Percentiles rank a stretch among this genome's conserved stretches.
These are phyloP conservation scores for Plectrocnemia conspersa DNA, from an alignment of 1,140 invertebrate species.

Conservation along the genomic window DNA sequence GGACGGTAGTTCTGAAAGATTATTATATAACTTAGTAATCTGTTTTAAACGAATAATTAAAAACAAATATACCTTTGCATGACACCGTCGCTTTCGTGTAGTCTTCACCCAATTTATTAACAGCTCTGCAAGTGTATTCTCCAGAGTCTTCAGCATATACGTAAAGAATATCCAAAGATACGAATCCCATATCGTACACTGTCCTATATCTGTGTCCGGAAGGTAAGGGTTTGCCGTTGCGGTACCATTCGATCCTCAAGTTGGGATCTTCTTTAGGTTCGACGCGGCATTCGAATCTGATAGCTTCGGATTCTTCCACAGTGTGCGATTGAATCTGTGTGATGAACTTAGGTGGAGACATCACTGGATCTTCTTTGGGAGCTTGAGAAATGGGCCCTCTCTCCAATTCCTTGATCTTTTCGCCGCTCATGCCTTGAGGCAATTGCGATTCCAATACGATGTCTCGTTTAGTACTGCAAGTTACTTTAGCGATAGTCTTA, in stretches of 20 bases:
- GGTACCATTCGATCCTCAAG: slow-evolving; percentile 87
- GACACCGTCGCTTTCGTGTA: slow-evolving; percentile 77
- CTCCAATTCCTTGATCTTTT: slow-evolving; percentile 90
- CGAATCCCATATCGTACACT: slow-evolving; percentile 91
- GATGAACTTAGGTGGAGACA: slow-evolving; percentile 75
- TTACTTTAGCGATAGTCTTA: slow-evolving; percentile 78
- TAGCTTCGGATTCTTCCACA: slow-evolving; percentile 82
- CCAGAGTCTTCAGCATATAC: slow-evolving; percentile 91
- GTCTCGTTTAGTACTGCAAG: slow-evolving; percentile 78
- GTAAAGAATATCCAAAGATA: slow-evolving; percentile 89
- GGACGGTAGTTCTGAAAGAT: slow-evolving; percentile 65
- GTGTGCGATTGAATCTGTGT: slow-evolving; percentile 78
- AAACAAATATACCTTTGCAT: slow-evolving; percentile 67
- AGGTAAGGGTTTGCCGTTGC: slow-evolving; percentile 82
- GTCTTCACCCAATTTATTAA: slow-evolving; percentile 85
- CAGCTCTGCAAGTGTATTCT: slow-evolving; percentile 84
- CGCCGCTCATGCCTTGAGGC: slow-evolving; percentile 86
- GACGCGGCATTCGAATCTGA: slow-evolving; percentile 91
- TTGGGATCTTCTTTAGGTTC: slow-evolving; percentile 93
- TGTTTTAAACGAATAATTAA: background rate
- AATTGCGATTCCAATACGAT: slow-evolving; percentile 90
- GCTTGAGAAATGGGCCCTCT: slow-evolving; percentile 68
- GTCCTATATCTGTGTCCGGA: slow-evolving; percentile 89
- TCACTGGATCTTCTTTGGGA: slow-evolving; percentile 62
- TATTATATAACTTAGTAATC: no score